Conservation (phyloP, 2,888 invertebrate genomes). For the Diaperis boleti region DNA sequence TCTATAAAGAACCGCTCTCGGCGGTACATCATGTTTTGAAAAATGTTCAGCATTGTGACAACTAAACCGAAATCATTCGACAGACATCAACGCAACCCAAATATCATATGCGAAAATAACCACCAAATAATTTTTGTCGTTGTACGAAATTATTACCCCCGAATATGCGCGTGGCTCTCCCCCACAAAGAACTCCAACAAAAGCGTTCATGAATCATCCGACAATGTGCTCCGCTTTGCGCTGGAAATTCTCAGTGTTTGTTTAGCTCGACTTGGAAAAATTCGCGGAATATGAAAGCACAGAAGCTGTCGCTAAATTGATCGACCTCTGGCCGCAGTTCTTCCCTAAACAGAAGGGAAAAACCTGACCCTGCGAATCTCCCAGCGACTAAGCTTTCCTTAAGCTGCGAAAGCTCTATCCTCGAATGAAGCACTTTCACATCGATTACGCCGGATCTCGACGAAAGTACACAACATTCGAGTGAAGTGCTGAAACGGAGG, state of each 20-base stretch:
- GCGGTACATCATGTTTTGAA: no score
- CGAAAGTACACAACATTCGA: constrained; percentile 30
- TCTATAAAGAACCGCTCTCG: no score
- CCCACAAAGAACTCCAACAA: constrained; percentile 27
- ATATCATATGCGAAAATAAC: constrained; percentile 30
- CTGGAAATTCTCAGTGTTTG: constrained; percentile 16
- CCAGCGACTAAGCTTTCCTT: constrained; percentile 30
- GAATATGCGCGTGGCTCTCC: constrained; percentile 21
- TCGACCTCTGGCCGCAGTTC: constrained; percentile 1
- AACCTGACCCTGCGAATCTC: constrained; percentile 18
- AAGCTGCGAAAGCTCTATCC: constrained; percentile 36
- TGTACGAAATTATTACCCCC: constrained; percentile 23
- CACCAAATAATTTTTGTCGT: constrained; percentile 39
- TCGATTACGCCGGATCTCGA: constrained; percentile 36
- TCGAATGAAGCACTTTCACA: constrained; percentile 38
- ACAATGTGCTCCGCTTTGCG: constrained; percentile 27
- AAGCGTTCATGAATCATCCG: constrained; percentile 34
- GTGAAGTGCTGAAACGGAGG: constrained; percentile 31
- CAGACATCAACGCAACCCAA: constrained; percentile 11
- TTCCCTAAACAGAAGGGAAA: constrained; percentile 8
- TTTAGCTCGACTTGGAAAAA: constrained; percentile 8
- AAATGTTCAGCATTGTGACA: no score
- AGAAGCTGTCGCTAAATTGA: constrained; percentile 12
- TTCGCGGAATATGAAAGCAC: neutral
- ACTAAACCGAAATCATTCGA: no score